phyloP scores from a whole-genome alignment of 2,888 invertebrate species.

The Gari tellinella region DNA sequence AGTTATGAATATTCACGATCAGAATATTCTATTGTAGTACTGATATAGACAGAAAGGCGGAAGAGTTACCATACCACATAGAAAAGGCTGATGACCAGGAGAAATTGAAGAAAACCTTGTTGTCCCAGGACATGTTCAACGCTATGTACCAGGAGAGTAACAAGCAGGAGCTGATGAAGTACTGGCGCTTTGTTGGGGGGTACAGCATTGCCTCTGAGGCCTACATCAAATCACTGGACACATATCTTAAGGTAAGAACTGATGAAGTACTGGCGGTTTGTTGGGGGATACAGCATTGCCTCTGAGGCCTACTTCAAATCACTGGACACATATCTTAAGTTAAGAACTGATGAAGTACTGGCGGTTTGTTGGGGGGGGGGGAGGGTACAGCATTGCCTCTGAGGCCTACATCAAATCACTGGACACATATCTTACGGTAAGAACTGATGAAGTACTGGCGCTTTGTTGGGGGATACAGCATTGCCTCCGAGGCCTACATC shows the following conservation, averaged over 20 bases:
- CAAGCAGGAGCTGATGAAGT: constrained; percentile 65
- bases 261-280: constrained; percentile 66
- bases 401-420: constrained; percentile 41
- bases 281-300: constrained; percentile 65
- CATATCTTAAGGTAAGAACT: constrained; percentile 8
- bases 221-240: constrained; percentile 42
- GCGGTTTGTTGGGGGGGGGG: constrained; percentile 64
- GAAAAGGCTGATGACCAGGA: constrained; percentile 46
- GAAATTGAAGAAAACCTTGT: constrained; percentile 51
- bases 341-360: constrained; percentile 63
- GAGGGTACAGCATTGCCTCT: constrained; percentile 62
- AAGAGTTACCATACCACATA: constrained; percentile 68
- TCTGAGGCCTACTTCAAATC: constrained; percentile 42
- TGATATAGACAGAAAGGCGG: constrained; percentile 62
- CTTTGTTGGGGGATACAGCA: constrained; percentile 61
- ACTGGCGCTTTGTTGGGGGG: constrained; percentile 67
- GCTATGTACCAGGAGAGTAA: constrained; percentile 57
- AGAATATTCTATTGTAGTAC: no score
- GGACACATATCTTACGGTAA: neutral
- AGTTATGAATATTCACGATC: no score
- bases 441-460: constrained; percentile 67
- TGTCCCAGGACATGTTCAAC: constrained; percentile 59
- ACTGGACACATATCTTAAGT: constrained; percentile 9
- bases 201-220: constrained; percentile 57
- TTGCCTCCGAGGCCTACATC: constrained; percentile 53